phyloP scores from a whole-genome alignment of 1,140 invertebrate species.

The Tachypleus tridentatus region DNA sequence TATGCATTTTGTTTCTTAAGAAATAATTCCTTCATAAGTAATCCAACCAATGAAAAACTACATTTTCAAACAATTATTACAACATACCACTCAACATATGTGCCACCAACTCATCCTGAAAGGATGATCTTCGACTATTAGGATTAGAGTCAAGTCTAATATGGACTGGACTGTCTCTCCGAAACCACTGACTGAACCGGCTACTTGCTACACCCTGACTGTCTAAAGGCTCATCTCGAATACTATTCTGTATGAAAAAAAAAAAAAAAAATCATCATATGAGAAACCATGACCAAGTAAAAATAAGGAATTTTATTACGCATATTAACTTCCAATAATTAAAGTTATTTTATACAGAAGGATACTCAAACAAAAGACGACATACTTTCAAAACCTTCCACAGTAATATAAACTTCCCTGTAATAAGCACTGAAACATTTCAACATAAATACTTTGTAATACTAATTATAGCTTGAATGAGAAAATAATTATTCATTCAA shows the following conservation, averaged over 20 bases:
- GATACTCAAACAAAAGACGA: too few relatives aligned
- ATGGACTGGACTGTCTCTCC: constrained; percentile 18
- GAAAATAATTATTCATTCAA: too few relatives aligned
- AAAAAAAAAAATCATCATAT: constrained; percentile 11
- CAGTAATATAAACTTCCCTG: too few relatives aligned
- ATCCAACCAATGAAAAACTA: too few relatives aligned
- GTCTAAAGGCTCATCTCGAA: constrained; percentile 8
- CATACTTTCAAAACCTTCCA: too few relatives aligned
- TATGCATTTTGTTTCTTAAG: too few relatives aligned
- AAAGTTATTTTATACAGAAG: background rate
- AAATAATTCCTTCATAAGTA: too few relatives aligned
- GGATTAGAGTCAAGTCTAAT: constrained; percentile 23
- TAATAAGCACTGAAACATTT: too few relatives aligned
- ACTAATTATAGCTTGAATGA: too few relatives aligned
- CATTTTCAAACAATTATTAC: constrained; percentile 21
- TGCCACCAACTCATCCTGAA: constrained; percentile 49
- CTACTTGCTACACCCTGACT: constrained; percentile 23
- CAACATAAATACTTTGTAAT: too few relatives aligned
- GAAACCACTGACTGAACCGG: constrained; percentile 34
- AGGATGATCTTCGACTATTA: constrained; percentile 43
- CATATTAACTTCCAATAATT: constrained; percentile 1
- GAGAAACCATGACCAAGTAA: constrained; percentile 8
- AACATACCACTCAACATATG: constrained; percentile 48
- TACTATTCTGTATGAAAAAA: constrained; percentile 22
- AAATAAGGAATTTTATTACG: background rate